Evolutionary conservation across 2,888 invertebrate genomes (phyloP).

Genomic region (Drosophila borborema): DNA sequence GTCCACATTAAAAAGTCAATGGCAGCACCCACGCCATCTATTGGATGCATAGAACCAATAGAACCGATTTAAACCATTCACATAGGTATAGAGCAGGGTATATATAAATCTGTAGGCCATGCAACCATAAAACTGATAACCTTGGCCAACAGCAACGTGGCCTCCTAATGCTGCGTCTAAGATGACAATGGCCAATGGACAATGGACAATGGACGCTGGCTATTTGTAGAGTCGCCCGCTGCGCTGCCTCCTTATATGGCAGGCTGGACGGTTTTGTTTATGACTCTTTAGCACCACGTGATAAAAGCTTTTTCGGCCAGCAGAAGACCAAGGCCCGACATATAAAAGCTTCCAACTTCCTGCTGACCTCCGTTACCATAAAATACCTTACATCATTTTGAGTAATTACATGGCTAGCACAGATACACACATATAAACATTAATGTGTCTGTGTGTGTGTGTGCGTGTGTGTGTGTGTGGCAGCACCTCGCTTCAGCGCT

Average conservation of each 20-base stretch:
- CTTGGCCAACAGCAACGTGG: constrained; percentile 52
- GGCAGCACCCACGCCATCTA: background rate
- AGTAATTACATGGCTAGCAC: constrained; percentile 74
- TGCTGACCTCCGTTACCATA: constrained; percentile 5
- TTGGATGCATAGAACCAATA: background rate
- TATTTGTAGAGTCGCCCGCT: constrained; percentile 8
- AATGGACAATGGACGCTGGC: constrained; percentile 17
- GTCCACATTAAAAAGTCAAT: no score
- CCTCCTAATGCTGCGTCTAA: constrained; percentile 9
- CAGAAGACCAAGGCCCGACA: constrained; percentile 25
- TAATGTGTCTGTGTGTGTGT: constrained; percentile 44
- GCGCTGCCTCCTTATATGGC: constrained; percentile 26
- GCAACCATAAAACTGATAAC: constrained; percentile 82
- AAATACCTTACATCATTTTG: constrained; percentile 61
- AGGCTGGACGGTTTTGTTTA: constrained; percentile 71
- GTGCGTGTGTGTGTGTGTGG: constrained; percentile 56
- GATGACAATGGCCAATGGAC: constrained; percentile 20
- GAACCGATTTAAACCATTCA: background rate
- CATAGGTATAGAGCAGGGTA: constrained; percentile 7
- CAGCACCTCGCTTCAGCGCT: constrained; percentile 39
- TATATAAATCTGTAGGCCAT: constrained; percentile 72
- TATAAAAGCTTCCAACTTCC: constrained; percentile 52
- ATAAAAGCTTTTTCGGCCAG: constrained; percentile 72
- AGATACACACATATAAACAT: constrained; percentile 45
- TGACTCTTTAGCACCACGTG: constrained; percentile 75